A percentile compares a stretch with the other conserved stretches of the same genome.
These are phyloP conservation scores for Caenorhabditis uteleia DNA, from an alignment of 2,888 invertebrate genomes.

Conservation along the genomic window DNA sequence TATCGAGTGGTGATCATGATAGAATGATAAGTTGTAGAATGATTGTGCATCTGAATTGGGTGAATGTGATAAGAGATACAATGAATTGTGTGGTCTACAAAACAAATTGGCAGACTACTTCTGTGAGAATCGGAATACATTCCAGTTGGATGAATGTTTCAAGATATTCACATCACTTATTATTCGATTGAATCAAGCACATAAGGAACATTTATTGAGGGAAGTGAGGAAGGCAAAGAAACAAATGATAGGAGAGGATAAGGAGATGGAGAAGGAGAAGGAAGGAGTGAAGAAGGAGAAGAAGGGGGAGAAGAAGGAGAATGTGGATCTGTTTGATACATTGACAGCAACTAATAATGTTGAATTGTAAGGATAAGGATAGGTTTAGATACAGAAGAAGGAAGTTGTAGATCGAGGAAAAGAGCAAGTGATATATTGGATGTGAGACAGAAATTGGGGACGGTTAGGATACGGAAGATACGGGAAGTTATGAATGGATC, in stretches of 20 bases:
- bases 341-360: constrained; percentile 7
- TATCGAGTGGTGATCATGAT: too few relatives aligned
- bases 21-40: constrained; percentile 16
- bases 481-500: constrained; percentile 16
- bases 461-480: constrained; percentile 31
- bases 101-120: constrained; percentile 40
- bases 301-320: constrained; percentile 2
- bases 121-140: constrained; percentile 48
- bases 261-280: neutral
- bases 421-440: constrained; percentile 17
- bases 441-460: constrained; percentile 32
- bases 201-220: constrained; percentile 19
- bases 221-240: constrained; percentile 16
- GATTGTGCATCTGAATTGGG: constrained; percentile 29
- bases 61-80: constrained; percentile 20
- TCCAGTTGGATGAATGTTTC: constrained; percentile 65
- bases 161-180: constrained; percentile 63
- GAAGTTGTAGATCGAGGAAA: constrained; percentile 27
- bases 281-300: neutral
- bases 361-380: constrained; percentile 15
- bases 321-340: constrained; percentile 23
- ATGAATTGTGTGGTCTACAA: constrained; percentile 15
- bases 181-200: constrained; percentile 46
- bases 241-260: constrained; percentile 11
- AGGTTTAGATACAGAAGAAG: neutral